Evolutionary conservation across 2,113 vertebrate genomes (phyloP), one percentile per base, ranked within the genome.

Genomic region (Carassius gibelio): DNA sequence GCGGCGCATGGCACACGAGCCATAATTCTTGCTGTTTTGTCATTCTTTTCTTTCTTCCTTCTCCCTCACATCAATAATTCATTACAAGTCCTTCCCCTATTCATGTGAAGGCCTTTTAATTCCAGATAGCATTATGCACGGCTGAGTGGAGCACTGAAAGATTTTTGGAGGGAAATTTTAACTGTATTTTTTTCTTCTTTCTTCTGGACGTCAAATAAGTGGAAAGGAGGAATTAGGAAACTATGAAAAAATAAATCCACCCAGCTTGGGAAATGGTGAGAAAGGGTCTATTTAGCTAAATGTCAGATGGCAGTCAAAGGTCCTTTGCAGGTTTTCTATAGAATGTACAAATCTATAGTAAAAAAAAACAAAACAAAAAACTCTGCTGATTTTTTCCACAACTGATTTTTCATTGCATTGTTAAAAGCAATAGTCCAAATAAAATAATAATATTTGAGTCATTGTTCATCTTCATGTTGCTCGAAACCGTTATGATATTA

Each of bases 21-120:
- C 71, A 88, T 87, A 88, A 92, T 92, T 91, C 88, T 87, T 78
- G 89, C 75, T 68, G 71, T 91, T 92, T 92, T 89, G 21, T 45
- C 50, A 13, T 48, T 59, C 15, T 71, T 42, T 64, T 42, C 21
- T 19, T 14, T 45, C 48, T 80, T 64, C 75, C 45, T 48, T 82
- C 77, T 80, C 48, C 64, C 72, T 89, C 83, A 85, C 75, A 17
- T 21, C 50, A 85, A 87, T 90, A 87, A 91, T 90, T 87, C 75
- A 88, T 88, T 91, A 90, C 83, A 76, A 82, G 68, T 42, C 64
- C 8, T 90, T 90, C 85, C 87, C 81, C 66, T 88, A 57, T 82
- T 87, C 74, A 79, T 71, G 19, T 81, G 64, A 75, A 62, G 80
- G 36, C 68, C 48, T 89, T 92, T 88, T 86, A 86, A 62, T 89